Evolutionary conservation across 2,888 invertebrate genomes (phyloP).

Genomic region (Dicyrtoma fusca): DNA sequence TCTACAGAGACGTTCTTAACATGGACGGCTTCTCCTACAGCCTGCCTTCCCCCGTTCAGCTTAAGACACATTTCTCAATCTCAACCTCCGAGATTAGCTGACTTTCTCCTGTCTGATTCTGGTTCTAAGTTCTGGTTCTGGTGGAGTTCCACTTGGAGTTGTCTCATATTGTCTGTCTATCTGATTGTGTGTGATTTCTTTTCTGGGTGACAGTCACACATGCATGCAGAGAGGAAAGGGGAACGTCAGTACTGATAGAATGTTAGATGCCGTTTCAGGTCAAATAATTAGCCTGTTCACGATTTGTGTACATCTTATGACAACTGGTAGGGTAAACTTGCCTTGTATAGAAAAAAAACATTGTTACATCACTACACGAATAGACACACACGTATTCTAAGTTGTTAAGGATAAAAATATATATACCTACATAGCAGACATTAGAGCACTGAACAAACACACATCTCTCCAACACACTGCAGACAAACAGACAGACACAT

Average conservation of each 20-base stretch:
- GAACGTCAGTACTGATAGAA: neutral
- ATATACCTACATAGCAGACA: neutral
- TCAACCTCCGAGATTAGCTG: too few species aligned
- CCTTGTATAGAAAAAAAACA: slow-evolving; percentile 29
- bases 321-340: slow-evolving; percentile 41
- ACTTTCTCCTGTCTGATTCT: too few species aligned
- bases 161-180: neutral
- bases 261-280: slow-evolving; percentile 19
- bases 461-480: neutral
- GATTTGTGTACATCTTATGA: slow-evolving; percentile 16
- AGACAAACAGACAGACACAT: slow-evolving; percentile 8
- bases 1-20: neutral
- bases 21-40: too few species aligned
- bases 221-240: neutral
- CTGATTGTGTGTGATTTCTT: neutral
- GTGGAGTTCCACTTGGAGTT: slow-evolving; percentile 10
- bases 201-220: neutral
- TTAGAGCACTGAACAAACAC: neutral
- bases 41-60: neutral
- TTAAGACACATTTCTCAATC: too few species aligned
- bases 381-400: neutral
- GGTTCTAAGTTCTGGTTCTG: too few species aligned
- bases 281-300: slow-evolving; percentile 26
- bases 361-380: neutral
- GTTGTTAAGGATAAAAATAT: too few species aligned